Evolutionary conservation across 37 sponge, comb jelly and placozoan species (phyloP), one percentile per base, ranked within the genome.

Genomic region (Haliclona indistincta): DNA sequence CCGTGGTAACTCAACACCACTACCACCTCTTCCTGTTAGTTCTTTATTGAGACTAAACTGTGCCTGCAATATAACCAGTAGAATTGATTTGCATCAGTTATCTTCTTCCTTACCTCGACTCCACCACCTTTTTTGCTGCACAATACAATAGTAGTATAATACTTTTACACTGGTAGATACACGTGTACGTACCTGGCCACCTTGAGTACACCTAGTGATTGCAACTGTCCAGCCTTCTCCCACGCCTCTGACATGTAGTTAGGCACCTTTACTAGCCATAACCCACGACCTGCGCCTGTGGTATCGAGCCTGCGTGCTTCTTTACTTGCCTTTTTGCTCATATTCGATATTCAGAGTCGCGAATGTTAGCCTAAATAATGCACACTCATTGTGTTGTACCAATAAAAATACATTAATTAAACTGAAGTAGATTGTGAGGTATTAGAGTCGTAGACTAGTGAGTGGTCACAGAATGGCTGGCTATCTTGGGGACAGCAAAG

Each of bases 241-340:
- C 94, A 93, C 6, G 63, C 75, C 0, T 85, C 83, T 8, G 81
- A 65, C 43, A 93, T 38, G 68, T 93, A 93, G 68, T 93, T 93
- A 33, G 94, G 94, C 0, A 93, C 86, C 63, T 91, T 86, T 20
- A 86, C 67, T 1, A 91, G 79, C 91, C 91, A 91, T 17, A 91
- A 79, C 4, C 78, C 92, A 47, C 84, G 58, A n/a, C 75, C 51
- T 17, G 92, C 83, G 33, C 81, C 26, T 22, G 68, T 39, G 15
- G 74, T 23, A 38, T 86, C 82, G 54, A 91, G 56, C 41, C 67
- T 75, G 28, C 75, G 68, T 0, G 75, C 53, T 30, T 25, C 64
- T 42, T 70, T 77, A 10, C 26, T 77, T 17, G 54, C 33, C 51
- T 58, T n/a, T n/a, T n/a, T n/a, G n/a, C n/a, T n/a, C n/a, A n/a